phyloP scores from a whole-genome alignment of 2,888 invertebrate genomes.

The Nemapogon koenigi region DNA sequence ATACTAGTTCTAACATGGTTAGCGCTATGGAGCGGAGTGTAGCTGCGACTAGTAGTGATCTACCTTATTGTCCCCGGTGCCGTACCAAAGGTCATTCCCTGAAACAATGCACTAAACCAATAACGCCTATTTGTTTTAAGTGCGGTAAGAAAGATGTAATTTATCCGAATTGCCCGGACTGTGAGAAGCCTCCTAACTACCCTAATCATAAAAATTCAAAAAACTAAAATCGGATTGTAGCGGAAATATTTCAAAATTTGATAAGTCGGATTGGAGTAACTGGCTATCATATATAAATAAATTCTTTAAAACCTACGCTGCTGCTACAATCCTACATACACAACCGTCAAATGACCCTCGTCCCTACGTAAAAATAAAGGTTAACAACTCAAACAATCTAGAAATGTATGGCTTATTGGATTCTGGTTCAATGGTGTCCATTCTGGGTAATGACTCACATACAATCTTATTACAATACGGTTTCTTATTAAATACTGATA shows the following conservation, averaged over 20 bases:
- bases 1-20: conserved; percentile 1
- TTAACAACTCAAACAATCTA: conserved; percentile 7
- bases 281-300: conserved; percentile 14
- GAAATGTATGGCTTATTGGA: conserved; percentile 15
- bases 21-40: background rate
- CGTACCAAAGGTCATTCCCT: background rate
- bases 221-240: background rate
- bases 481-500: background rate
- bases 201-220: background rate
- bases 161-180: background rate
- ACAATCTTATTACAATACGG: background rate
- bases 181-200: background rate
- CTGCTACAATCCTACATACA: conserved; percentile 15
- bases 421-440: conserved; percentile 17
- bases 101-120: background rate
- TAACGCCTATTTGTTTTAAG: background rate
- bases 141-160: background rate
- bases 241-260: conserved; percentile 7
- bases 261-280: conserved; percentile 12
- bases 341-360: conserved; percentile 13
- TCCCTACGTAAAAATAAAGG: conserved; percentile 15
- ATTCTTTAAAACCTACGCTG: conserved; percentile 11
- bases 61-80: background rate
- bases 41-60: background rate
- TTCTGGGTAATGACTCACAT: conserved; percentile 17